Conservation (phyloP, 2,888 invertebrate genomes). For the Panorpa germanica region DNA sequence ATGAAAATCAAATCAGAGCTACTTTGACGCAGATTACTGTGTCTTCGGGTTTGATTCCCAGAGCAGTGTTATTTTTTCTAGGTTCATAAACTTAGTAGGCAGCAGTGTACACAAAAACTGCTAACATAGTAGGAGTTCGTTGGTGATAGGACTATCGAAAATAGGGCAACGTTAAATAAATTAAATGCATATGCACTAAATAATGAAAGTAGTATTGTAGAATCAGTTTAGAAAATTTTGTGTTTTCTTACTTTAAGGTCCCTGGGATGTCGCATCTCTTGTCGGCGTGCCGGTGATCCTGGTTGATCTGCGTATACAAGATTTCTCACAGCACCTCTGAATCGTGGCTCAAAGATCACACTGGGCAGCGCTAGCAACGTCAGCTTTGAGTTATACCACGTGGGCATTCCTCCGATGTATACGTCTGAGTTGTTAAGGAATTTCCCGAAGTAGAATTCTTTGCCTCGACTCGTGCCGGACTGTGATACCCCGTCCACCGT, state of each 20-base stretch:
- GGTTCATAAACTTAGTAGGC: no score
- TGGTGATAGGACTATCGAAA: no score
- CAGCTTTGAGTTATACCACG: slow-evolving; percentile 76
- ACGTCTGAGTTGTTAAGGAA: slow-evolving; percentile 79
- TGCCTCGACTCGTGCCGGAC: slow-evolving; percentile 63
- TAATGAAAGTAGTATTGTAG: background rate
- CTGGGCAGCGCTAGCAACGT: slow-evolving; percentile 72
- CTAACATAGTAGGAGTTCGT: no score
- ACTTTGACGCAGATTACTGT: no score
- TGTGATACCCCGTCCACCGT: slow-evolving; percentile 71
- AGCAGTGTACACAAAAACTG: no score
- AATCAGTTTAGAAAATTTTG: no score
- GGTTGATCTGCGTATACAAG: slow-evolving; percentile 76
- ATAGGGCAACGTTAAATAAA: no score
- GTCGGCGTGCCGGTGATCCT: slow-evolving; percentile 54
- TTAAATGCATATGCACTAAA: background rate
- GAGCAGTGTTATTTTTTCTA: no score
- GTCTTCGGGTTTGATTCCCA: no score
- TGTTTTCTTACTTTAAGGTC: slow-evolving; percentile 65
- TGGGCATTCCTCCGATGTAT: slow-evolving; percentile 92
- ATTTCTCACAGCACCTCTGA: slow-evolving; percentile 79
- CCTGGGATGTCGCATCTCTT: slow-evolving; percentile 66
- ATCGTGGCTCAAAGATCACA: slow-evolving; percentile 84
- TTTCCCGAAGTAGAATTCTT: slow-evolving; percentile 78
- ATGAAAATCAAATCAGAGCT: no score